These are phyloP conservation scores for Electrophaes corylata DNA, from an alignment of 2,888 invertebrate genomes.

Conservation along the genomic window DNA sequence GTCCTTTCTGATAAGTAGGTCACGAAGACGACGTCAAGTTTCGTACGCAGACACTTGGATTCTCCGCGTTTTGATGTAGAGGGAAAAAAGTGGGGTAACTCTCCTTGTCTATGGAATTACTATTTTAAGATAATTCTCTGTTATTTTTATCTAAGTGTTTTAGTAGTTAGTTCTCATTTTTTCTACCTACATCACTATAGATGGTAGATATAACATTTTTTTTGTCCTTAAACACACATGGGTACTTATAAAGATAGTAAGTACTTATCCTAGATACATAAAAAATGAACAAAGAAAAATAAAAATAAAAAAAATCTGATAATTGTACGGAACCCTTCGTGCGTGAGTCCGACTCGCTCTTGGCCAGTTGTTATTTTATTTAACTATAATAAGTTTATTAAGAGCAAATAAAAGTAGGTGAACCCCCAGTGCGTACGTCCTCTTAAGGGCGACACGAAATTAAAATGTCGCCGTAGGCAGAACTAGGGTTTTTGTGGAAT, in stretches of 20 bases:
- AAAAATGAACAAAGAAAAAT: too few species aligned
- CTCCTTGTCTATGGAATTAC: conserved; percentile 7
- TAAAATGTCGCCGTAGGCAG: conserved; percentile 63
- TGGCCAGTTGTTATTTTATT: not conserved
- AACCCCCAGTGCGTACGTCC: not conserved
- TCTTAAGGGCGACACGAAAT: conserved; percentile 49
- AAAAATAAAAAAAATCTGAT: too few species aligned
- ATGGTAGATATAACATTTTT: too few species aligned
- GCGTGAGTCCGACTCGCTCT: too few species aligned
- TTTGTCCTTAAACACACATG: too few species aligned
- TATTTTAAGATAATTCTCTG: not conserved
- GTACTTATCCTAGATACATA: too few species aligned
- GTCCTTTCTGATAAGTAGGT: conserved; percentile 64
- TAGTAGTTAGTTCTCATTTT: too few species aligned
- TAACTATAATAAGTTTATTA: not conserved
- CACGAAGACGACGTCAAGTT: conserved; percentile 56
- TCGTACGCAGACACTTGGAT: conserved; percentile 46
- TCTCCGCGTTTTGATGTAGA: conserved; percentile 26
- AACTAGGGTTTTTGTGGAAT: conserved; percentile 54
- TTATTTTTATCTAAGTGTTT: not conserved
- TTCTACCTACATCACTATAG: too few species aligned
- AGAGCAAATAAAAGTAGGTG: not conserved
- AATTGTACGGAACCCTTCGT: too few species aligned
- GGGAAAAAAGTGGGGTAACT: conserved; percentile 12
- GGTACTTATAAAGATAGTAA: too few species aligned